phyloP scores from a whole-genome alignment of 2,113 vertebrate species.

The Antechinus stuartii region DNA sequence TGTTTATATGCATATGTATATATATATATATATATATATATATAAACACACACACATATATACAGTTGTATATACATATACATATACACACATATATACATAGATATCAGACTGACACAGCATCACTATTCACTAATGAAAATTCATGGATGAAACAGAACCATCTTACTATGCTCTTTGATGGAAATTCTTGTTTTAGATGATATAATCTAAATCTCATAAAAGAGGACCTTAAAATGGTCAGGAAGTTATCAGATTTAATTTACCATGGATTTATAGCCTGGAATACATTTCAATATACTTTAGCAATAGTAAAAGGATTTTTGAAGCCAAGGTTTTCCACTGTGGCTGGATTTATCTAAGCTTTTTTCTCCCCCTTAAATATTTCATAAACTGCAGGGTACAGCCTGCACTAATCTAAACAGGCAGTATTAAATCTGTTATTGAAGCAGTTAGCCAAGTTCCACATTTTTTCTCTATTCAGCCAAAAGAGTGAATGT shows the following conservation, averaged over 20 bases:
- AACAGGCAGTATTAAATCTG: neutral
- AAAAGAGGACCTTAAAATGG: neutral
- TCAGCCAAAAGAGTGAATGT: neutral
- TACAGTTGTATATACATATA: neutral
- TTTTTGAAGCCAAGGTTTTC: neutral
- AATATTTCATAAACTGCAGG: conserved; percentile 8
- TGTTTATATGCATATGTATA: no score
- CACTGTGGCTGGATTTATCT: neutral
- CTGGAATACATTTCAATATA: neutral
- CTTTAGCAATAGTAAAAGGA: neutral
- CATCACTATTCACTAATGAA: neutral
- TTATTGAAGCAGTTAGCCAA: conserved; percentile 1
- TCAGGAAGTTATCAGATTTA: neutral
- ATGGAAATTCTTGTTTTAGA: neutral
- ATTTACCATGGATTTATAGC: neutral
- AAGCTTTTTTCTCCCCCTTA: neutral
- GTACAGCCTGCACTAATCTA: neutral
- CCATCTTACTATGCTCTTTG: neutral
- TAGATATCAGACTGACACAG: neutral
- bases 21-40: neutral
- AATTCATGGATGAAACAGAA: neutral
- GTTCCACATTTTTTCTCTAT: neutral
- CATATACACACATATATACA: neutral
- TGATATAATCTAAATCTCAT: neutral
- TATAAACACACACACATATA: neutral